phyloP scores from a whole-genome alignment of 2,797 vertebrate species.

The Thaleichthys pacificus region DNA sequence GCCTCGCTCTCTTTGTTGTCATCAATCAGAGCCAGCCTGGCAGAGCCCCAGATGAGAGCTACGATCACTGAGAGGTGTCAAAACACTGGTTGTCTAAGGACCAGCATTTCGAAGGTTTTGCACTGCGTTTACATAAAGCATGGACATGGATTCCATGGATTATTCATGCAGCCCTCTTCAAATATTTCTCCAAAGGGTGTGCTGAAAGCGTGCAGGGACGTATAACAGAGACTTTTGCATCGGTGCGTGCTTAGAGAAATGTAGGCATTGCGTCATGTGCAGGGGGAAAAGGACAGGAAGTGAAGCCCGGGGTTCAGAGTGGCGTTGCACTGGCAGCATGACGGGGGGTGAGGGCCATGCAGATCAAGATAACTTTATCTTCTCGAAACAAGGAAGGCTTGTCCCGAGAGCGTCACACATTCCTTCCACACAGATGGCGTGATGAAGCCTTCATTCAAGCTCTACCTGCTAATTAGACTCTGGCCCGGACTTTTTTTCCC shows the following conservation, averaged over 20 bases:
- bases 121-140: conserved; percentile 41
- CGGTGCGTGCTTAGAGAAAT: conserved; percentile 41
- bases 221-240: conserved; percentile 40
- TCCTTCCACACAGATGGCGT: conserved; percentile 43
- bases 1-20: conserved; percentile 66
- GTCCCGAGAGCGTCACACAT: conserved; percentile 34
- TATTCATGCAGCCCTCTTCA: conserved; percentile 63
- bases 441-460: conserved; percentile 18
- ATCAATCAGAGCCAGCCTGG: conserved; percentile 66
- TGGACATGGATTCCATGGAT: conserved; percentile 55
- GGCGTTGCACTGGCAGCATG: conserved; percentile 37
- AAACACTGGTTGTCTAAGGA: conserved; percentile 55
- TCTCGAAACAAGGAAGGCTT: conserved; percentile 25
- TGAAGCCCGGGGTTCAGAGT: conserved; percentile 28
- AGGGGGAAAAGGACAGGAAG: not conserved
- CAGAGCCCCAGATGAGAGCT: conserved; percentile 36
- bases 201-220: conserved; percentile 48
- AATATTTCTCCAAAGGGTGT: conserved; percentile 55
- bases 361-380: conserved; percentile 35
- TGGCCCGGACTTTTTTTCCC: conserved; percentile 38
- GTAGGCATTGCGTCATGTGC: conserved; percentile 48
- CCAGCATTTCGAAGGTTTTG: conserved; percentile 35
- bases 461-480: conserved; percentile 58
- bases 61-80: conserved; percentile 52
- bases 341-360: conserved; percentile 35